A percentile compares a stretch with the other conserved stretches of the same genome.
phyloP scores from a whole-genome alignment of 2,797 vertebrate genomes.

The Anguilla megastoma region DNA sequence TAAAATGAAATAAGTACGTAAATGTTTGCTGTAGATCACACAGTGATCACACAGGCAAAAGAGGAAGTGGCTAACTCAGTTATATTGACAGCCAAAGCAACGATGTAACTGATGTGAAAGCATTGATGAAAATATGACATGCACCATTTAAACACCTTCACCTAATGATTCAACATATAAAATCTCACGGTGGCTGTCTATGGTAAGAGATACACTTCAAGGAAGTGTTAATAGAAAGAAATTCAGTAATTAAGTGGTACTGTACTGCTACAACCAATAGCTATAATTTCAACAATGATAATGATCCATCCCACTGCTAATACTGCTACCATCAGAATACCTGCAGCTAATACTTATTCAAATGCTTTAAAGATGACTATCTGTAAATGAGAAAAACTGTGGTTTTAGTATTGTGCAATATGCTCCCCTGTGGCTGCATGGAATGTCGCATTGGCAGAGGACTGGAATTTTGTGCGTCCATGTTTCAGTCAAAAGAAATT shows the following conservation, averaged over 20 bases:
- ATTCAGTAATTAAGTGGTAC: not conserved
- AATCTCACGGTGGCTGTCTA: not conserved
- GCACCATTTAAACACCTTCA: not conserved
- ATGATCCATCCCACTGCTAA: not conserved
- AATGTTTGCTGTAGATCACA: not conserved
- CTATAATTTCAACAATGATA: not conserved
- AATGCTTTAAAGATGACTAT: slow-evolving; percentile 16
- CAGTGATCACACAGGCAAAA: not conserved
- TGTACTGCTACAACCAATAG: not conserved
- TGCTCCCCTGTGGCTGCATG: not conserved
- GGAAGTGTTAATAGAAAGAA: not conserved
- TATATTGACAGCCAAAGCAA: not conserved
- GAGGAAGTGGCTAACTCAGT: not conserved
- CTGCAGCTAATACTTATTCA: not conserved
- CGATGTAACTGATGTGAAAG: not conserved
- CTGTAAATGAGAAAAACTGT: not conserved
- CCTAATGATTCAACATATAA: not conserved
- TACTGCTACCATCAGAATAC: not conserved
- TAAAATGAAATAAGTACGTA: not conserved
- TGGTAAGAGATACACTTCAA: not conserved
- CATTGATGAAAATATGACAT: not conserved
- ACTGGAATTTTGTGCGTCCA: slow-evolving; percentile 25
- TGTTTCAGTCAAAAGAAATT: slow-evolving; percentile 19
- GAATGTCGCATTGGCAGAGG: slow-evolving; percentile 21
- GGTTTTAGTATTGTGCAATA: not conserved